phyloP scores from a whole-genome alignment of 2,797 vertebrate genomes.

The Pangasius djambal region DNA sequence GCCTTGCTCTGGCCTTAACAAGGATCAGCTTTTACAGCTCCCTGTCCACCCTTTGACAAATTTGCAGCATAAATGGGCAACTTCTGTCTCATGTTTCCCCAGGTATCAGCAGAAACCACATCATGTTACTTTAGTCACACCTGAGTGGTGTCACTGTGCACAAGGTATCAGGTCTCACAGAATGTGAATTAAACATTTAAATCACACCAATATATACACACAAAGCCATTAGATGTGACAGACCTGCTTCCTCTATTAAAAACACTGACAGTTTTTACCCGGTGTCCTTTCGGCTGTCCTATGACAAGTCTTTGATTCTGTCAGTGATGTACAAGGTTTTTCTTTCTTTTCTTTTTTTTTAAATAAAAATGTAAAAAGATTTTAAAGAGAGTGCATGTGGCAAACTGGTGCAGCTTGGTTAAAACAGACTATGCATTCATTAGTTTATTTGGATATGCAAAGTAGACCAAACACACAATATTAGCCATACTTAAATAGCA shows the following conservation, averaged over 20 bases:
- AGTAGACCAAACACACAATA: constrained; percentile 9
- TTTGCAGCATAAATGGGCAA: not conserved
- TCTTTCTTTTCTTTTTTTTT: too few relatives aligned
- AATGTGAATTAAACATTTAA: constrained; percentile 14
- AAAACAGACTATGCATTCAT: constrained; percentile 9
- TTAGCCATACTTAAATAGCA: not conserved
- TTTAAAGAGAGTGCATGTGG: not conserved
- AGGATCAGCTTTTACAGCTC: constrained; percentile 6
- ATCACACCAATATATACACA: not conserved
- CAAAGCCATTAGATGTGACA: not conserved
- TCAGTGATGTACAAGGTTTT: not conserved
- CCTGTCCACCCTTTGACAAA: not conserved
- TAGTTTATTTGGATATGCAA: not conserved
- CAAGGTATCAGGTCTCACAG: not conserved
- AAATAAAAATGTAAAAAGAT: not conserved
- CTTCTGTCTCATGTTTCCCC: not conserved
- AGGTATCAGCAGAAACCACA: constrained; percentile 19
- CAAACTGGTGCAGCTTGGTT: not conserved
- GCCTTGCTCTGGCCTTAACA: not conserved
- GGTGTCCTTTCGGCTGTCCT: not conserved
- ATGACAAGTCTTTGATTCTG: not conserved
- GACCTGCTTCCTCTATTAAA: too few relatives aligned
- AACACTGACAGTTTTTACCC: not conserved
- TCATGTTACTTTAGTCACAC: constrained; percentile 50
- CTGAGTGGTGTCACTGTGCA: constrained; percentile 62